Evolutionary conservation across 2,888 invertebrate species (phyloP), one percentile per base, ranked within the genome.

Genomic region (Pyrochroa serraticornis): DNA sequence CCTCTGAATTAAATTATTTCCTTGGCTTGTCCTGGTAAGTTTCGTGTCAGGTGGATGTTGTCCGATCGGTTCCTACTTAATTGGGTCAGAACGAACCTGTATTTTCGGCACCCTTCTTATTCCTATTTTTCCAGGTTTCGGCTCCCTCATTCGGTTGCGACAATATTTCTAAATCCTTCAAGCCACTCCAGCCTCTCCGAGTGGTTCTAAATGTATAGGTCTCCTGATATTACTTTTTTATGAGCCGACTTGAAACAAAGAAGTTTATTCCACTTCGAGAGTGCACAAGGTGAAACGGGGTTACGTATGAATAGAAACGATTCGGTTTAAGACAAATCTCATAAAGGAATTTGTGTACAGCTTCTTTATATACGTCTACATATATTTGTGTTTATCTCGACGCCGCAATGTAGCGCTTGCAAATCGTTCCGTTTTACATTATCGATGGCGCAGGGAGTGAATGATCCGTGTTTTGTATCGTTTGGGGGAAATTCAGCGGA

Each of bases 201-300:
- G 64, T 62, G 63, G 53, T 58, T 62, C 58, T 55, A 61, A 65
- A 63, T 62, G 62, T 67, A 65, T 62, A 60, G 62, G 64, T 65
- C 64, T 62, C 65, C 56, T 61, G 66, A 62, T 65, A 67, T 67
- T 67, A 65, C 66, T 62, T 63, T 65, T 65, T 64, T 65, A 67
- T 65, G 63, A 62, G 63, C 51, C 57, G 60, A 60, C 62, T 63
- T 60, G 61, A 63, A 65, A 65, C 61, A 62, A 60, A 59, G 58
- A 45, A 61, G 59, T 61, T 61, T 63, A 61, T 63, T 61, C 43
- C 57, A 58, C 52, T 60, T 60, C 55, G 50, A 34, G 42, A 54
- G 52, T 49, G 48, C 41, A 46, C 32, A 46, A 55, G 43, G 58
- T 58, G 49, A 46, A 56, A 55, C 36, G 44, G 41, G 53, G 44